phyloP scores from a whole-genome alignment of 1,140 invertebrate genomes.

The Cotesia typhae region DNA sequence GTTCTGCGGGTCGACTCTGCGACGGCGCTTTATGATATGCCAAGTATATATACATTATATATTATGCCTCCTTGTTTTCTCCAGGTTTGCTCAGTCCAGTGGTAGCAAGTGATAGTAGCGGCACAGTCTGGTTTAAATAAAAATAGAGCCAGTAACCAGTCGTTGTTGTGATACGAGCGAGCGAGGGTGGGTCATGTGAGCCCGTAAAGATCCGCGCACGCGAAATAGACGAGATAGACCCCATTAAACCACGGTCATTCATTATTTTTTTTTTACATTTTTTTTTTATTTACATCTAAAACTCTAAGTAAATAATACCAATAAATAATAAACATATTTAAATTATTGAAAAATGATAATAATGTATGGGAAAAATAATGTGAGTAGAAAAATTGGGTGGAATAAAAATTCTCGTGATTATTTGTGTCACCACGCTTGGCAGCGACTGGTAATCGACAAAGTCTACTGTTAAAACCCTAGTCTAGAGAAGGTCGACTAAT shows the following conservation, averaged over 20 bases:
- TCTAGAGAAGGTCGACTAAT: constrained; percentile 12
- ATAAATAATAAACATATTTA: too few species aligned
- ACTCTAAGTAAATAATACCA: neutral
- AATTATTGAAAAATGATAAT: too few species aligned
- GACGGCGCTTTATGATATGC: neutral
- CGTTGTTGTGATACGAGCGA: constrained; percentile 16
- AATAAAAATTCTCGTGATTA: neutral
- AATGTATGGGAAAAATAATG: neutral
- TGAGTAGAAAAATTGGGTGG: neutral
- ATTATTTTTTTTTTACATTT: neutral
- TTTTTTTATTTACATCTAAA: neutral
- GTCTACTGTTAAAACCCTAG: neutral
- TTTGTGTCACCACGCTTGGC: constrained; percentile 14
- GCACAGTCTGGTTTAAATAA: too few species aligned
- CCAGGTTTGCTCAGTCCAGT: neutral
- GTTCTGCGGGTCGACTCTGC: neutral
- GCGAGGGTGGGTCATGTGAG: neutral
- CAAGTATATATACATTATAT: too few species aligned
- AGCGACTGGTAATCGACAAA: constrained; percentile 10
- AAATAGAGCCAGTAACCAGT: neutral
- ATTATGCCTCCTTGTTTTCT: neutral
- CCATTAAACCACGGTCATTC: neutral
- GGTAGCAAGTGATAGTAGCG: too few species aligned
- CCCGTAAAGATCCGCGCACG: neutral
- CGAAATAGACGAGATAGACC: neutral